phyloP scores from a whole-genome alignment of 2,113 vertebrate species.

The Craseonycteris thonglongyai region DNA sequence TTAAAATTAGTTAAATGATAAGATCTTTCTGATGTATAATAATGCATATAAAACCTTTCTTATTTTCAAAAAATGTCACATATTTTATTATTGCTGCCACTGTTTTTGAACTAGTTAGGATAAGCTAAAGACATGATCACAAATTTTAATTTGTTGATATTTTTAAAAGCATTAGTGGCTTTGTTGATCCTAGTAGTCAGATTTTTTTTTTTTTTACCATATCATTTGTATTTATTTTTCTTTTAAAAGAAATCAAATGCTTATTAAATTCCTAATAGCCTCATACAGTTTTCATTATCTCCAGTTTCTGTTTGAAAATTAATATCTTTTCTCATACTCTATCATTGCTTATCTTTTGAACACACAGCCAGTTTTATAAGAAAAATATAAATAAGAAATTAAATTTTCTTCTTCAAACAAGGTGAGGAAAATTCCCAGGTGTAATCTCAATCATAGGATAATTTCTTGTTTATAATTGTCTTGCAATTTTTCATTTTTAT shows the following conservation, averaged over 20 bases:
- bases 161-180: background rate
- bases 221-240: background rate
- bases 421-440: background rate
- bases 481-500: background rate
- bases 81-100: background rate
- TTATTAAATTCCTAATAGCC: background rate
- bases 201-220: background rate
- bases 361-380: background rate
- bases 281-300: background rate
- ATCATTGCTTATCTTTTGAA: background rate
- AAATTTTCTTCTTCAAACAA: background rate
- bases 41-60: background rate
- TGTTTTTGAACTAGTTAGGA: background rate
- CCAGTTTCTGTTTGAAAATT: background rate
- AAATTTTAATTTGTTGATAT: background rate
- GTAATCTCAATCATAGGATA: background rate
- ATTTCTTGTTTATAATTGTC: background rate
- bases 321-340: background rate
- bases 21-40: background rate
- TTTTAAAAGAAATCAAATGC: background rate
- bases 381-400: background rate
- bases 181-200: background rate
- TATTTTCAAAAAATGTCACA: background rate
- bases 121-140: background rate
- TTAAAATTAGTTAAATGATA: constrained; percentile 28